Base-by-base conservation (phyloP, 2,797 vertebrate species). In the Karalla daura region DNA sequence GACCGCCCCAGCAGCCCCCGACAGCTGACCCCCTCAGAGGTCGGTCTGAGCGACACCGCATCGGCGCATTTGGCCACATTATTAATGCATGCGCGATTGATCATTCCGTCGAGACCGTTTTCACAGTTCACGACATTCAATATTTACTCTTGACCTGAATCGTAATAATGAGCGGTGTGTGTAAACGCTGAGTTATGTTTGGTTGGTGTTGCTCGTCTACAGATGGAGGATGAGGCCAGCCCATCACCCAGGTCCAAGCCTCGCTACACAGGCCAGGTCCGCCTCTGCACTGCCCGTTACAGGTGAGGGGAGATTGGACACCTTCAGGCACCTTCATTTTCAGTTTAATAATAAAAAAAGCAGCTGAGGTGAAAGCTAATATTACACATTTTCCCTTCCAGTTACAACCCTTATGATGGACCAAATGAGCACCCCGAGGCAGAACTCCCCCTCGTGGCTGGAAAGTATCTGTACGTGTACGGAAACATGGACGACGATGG, bases 401-500 rank as follows among this genome's bases (percentile, higher is more conserved):
- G 98, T 83, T 99, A 99, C 72, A 99, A 99, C 89, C 98, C 98
- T 11, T 99, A 97, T 0, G 97, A 99, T 85, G 98, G 98, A 86
- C 98, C 98, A 63, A 99, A 99, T 63, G 97, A 99, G 84, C 96
- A 99, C 74, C 98, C 98, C 0, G 98, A 99, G 70, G 98, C 98
- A 2, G 98, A 99, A 81, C 96, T 99, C 72, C 98, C 98, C 41
- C 97, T 99, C 76, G 95, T 96, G 59, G 95, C 98, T 43, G 98
- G 98, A 76, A 98, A 98, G 77, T 99, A 99, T 88, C 95, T 99
- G 7, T 99, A 99, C 4, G 94, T 99, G 13, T 98, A 99, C 14
- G 98, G 98, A 61, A 94, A 95, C 85, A 99, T 99, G 97, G 98
- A 99, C 0, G 98, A 99, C 53, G 98, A 99, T 9, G 98, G 98